Base-by-base conservation (phyloP, 2,113 vertebrate species). In the Corythaeola cristata region DNA sequence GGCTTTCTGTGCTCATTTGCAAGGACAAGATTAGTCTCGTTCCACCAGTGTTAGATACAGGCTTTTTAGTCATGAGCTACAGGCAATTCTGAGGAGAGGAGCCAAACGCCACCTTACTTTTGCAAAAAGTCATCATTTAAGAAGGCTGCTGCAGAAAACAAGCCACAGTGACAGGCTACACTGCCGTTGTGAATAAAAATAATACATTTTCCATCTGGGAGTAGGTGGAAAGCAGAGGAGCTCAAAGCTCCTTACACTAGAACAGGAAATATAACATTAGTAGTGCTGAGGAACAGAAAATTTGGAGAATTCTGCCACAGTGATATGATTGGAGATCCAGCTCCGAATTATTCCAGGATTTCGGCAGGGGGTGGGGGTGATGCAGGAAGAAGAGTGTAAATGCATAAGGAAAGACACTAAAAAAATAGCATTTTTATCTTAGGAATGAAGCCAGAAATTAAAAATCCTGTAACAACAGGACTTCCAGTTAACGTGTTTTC, bases 401-500 rank as follows among this genome's bases (percentile, higher is more conserved):
- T 8, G 6, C 20, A 11, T 9, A 49, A 39, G 4, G 12, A 49
- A 90, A 85, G 19, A 13, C 6, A 18, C 4, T 15, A 22, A 67
- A n/a, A n/a, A 32, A 1, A 0, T 0, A 12, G 5, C 1, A 30
- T 30, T 64, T 91, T 79, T 18, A 62, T 39, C 12, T 86, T 5
- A 8, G 11, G 17, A 58, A 64, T 7, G 8, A 90, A 44, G 13
- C 13, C 10, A 76, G 30, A 69, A 73, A 66, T 53, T 32, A 67
- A 62, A 86, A 80, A 15, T 8, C 8, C 32, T n/a, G 7, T 9
- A 62, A 33, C 4, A 24, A 44, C 16, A 33, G 8, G 11, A 14
- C 9, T 55, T 45, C 13, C 7, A 55, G 18, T 17, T 30, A 11
- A 33, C 55, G 4, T 8, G 44, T 55, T 60, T 75, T 24, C 62